These are phyloP conservation scores for Ophraella communa DNA, from an alignment of 2,888 invertebrate species.

Conservation along the genomic window DNA sequence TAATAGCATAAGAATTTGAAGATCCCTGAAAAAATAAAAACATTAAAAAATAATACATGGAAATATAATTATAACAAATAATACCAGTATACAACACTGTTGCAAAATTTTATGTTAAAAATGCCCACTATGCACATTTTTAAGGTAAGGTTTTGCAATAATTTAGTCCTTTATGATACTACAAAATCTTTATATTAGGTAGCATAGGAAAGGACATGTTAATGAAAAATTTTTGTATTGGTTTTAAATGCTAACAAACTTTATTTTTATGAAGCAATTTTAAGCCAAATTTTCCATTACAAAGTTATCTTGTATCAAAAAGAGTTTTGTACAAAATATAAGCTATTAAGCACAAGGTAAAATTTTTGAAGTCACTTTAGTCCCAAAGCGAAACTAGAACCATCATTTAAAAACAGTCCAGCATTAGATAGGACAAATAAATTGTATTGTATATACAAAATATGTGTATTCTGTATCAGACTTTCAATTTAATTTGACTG, in stretches of 20 bases:
- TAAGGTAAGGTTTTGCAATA: conserved; percentile 36
- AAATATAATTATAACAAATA: no score
- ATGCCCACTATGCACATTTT: conserved; percentile 19
- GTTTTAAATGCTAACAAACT: conserved; percentile 6
- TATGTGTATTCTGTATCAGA: neutral
- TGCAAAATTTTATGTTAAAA: conserved; percentile 36
- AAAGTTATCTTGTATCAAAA: conserved; percentile 18
- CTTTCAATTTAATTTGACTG: neutral
- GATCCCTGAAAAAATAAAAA: conserved; percentile 75
- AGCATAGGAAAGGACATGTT: conserved; percentile 39
- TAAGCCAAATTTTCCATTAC: no score
- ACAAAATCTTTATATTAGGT: conserved; percentile 31
- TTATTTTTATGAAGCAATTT: conserved; percentile 2
- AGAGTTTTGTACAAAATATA: conserved; percentile 7
- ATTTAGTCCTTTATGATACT: conserved; percentile 40
- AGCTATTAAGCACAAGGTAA: neutral
- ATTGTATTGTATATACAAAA: neutral
- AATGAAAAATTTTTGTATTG: neutral
- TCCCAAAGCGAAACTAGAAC: conserved; percentile 54
- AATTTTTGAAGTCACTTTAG: conserved; percentile 43
- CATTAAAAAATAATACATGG: neutral
- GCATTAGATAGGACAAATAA: conserved; percentile 37
- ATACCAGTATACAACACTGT: conserved; percentile 23
- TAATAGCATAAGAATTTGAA: conserved; percentile 99
- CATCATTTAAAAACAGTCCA: conserved; percentile 37